Base-by-base conservation (phyloP, 2,888 invertebrate species). In the Apodemia duryi region DNA sequence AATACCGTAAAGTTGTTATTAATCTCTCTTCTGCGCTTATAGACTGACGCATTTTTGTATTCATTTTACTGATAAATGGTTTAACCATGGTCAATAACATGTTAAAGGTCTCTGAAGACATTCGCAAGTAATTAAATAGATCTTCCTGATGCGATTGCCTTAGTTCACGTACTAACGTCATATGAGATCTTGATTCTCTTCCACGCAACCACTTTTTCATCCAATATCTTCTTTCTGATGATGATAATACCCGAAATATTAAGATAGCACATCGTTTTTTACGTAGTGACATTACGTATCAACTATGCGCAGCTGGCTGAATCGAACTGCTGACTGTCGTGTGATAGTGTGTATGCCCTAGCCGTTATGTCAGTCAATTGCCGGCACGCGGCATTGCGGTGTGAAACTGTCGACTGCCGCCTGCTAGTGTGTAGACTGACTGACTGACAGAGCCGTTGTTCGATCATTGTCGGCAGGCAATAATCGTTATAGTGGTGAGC, bases 221-320 rank as follows among this genome's bases (percentile, higher is more conserved):
- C 60, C 60, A 61, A 32, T 61, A 61, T 61, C 60, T 61, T 61
- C 32, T 61, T 61, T 61, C 60, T 61, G 32, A 61, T 61, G 60
- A 61, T 61, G 60, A 61, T 61, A 61, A 29, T 61, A 61, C 13
- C 13, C 11, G 32, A 61, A 61, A 32, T 61, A 61, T 9, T 11
- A 46, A 46, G 32, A 46, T 9, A 46, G 46, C 46, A 11, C 46
- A 46, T 61, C 60, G 38, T 61, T 61, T 61, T 61, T 35, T 61
- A 46, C 46, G 46, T 46, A 46, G 11, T 32, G 3, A 11, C 13
- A 61, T 32, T 61, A 61, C 13, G 13, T 35, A n/a, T 32, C 61
- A 38, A 46, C 46, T 46, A 11, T 32, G 32, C 32, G 32, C 32
- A 32, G 32, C 32, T 32, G 32, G 32, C 32, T 32, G 32, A 32